These are phyloP conservation scores for Tyrophagus putrescentiae DNA, from an alignment of 1,140 invertebrate genomes.

Conservation along the genomic window DNA sequence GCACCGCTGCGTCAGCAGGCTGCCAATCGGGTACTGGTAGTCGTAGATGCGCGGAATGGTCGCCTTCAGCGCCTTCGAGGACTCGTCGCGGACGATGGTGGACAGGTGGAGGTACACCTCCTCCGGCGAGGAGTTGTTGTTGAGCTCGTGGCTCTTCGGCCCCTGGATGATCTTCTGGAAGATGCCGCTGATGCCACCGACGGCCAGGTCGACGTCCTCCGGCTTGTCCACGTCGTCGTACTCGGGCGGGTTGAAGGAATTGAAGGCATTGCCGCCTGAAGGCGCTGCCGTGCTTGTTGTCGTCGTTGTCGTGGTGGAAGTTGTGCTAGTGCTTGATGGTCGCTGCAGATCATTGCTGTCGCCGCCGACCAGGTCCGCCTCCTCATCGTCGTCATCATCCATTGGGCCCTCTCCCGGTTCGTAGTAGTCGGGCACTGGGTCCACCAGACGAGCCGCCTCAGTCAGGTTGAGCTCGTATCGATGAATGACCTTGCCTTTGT, in stretches of 20 bases:
- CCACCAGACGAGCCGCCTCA: not conserved
- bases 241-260: not conserved
- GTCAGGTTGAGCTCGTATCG: not conserved
- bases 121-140: constrained; percentile 6
- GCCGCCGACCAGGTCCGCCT: no score
- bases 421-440: constrained; percentile 2
- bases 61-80: not conserved
- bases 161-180: constrained; percentile 14
- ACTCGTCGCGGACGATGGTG: not conserved
- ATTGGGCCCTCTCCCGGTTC: not conserved
- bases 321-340: not conserved
- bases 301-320: not conserved
- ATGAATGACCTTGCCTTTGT: not conserved
- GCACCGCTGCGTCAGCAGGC: constrained; percentile 7
- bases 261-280: not conserved
- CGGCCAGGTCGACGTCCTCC: constrained; percentile 2
- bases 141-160: constrained; percentile 11
- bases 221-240: not conserved
- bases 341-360: not conserved
- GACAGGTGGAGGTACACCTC: constrained; percentile 15
- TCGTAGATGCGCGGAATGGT: constrained; percentile 11
- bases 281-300: not conserved
- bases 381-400: constrained; percentile 8
- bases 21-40: not conserved
- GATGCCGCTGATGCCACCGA: not conserved